Percentiles rank a stretch among this genome's conserved stretches.
Conservation (phyloP, 2,113 vertebrate genomes). For the Phoxinus phoxinus region DNA sequence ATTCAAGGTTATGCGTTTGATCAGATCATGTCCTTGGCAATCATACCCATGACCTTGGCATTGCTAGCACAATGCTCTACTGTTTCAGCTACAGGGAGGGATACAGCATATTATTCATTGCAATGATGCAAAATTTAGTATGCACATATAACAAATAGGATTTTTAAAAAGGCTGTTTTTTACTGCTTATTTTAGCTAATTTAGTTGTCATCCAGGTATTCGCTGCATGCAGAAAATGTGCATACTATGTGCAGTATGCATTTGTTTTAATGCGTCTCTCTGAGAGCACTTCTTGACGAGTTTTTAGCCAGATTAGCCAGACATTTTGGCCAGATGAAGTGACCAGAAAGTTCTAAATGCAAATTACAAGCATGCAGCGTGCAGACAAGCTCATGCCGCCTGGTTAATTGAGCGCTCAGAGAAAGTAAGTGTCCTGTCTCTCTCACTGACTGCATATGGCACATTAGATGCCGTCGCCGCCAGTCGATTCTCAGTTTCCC, state of each 20-base stretch:
- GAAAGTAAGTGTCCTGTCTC: not conserved
- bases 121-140: not conserved
- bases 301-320: too few relatives aligned
- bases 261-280: not conserved
- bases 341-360: not conserved
- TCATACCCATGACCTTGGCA: not conserved
- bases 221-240: not conserved
- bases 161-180: not conserved
- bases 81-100: not conserved
- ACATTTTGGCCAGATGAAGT: not conserved
- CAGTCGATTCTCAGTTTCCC: not conserved
- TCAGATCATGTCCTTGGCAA: not conserved
- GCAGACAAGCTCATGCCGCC: not conserved
- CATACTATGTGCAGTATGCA: not conserved
- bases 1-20: not conserved
- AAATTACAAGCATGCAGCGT: not conserved
- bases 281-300: not conserved
- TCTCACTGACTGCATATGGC: not conserved
- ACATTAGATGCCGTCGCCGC: not conserved
- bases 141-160: not conserved
- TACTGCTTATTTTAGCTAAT: not conserved
- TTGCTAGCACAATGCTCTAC: not conserved
- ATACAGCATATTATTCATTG: not conserved
- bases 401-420: constrained; percentile 2
- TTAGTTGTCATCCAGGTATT: not conserved